A percentile compares a stretch with the other conserved stretches of the same genome.
These are phyloP conservation scores for Eulemur rufifrons DNA, from an alignment of 2,113 vertebrate genomes.

Conservation along the genomic window DNA sequence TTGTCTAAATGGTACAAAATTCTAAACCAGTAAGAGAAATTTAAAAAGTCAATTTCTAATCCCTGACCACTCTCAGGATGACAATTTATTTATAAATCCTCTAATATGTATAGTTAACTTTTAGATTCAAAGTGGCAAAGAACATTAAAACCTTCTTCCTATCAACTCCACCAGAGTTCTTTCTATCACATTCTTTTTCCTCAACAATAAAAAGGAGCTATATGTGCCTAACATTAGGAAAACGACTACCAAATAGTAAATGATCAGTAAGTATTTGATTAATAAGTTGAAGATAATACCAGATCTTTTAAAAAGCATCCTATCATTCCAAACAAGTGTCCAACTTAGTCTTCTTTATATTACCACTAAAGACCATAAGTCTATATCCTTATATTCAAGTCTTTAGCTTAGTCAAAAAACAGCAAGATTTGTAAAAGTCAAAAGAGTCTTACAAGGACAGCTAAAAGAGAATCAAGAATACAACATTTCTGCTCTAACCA, in stretches of 20 bases:
- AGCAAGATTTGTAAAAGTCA: not conserved
- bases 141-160: not conserved
- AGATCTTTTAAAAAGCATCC: not conserved
- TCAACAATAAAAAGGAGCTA: not conserved
- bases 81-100: not conserved
- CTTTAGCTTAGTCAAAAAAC: not conserved
- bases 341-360: not conserved
- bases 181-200: not conserved
- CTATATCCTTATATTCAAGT: not conserved
- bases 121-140: not conserved
- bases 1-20: not conserved
- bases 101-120: not conserved
- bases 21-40: not conserved
- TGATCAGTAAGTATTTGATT: not conserved
- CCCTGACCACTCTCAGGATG: not conserved
- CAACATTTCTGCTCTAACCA: not conserved
- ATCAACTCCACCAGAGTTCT: not conserved
- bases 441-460: not conserved
- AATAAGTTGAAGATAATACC: not conserved
- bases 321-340: not conserved
- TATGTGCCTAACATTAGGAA: not conserved
- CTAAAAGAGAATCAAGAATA: slow-evolving; percentile 41
- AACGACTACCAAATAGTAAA: not conserved
- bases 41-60: not conserved
- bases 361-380: not conserved